Percentiles rank a stretch among this genome's conserved stretches.
These are phyloP conservation scores for Rhopilema esculentum DNA, from an alignment of 30 jellyfish, hydroid and myxozoan species.

Conservation along the genomic window DNA sequence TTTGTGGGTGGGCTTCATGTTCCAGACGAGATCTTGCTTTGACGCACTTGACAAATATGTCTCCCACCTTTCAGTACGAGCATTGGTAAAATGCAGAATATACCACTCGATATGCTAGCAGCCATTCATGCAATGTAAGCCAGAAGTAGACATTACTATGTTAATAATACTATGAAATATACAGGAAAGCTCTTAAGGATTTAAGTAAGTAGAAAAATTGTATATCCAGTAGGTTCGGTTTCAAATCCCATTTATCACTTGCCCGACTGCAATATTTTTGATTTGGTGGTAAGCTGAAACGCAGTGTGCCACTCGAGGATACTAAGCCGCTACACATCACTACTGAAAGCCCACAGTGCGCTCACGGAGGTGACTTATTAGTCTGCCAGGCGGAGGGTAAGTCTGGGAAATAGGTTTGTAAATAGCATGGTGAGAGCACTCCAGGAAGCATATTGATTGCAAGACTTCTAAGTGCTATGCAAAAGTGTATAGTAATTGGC, in stretches of 20 bases:
- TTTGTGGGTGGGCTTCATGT: neutral
- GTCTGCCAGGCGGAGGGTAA: conserved; percentile 3
- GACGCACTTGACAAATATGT: no score
- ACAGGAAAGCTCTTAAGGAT: conserved; percentile 11
- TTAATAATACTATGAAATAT: neutral
- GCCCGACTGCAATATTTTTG: conserved; percentile 4
- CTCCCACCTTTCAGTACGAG: no score
- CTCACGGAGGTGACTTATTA: neutral
- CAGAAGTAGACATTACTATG: neutral
- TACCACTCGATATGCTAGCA: no score
- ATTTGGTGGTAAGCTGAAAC: conserved; percentile 17
- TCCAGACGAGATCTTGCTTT: no score
- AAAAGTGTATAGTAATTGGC: no score
- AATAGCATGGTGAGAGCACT: conserved; percentile 30
- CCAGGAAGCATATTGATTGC: conserved; percentile 19
- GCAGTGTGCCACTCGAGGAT: conserved; percentile 8
- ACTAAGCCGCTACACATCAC: conserved; percentile 50
- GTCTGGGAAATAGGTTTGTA: conserved; percentile 17
- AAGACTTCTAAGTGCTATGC: neutral
- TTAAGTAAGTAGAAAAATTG: neutral
- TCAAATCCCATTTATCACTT: neutral
- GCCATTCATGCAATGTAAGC: neutral
- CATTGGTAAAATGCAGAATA: no score
- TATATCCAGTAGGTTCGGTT: neutral
- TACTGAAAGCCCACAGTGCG: conserved; percentile 26